These are phyloP conservation scores for Leptinotarsa tumamoca DNA, from an alignment of 2,888 invertebrate species.

Conservation along the genomic window DNA sequence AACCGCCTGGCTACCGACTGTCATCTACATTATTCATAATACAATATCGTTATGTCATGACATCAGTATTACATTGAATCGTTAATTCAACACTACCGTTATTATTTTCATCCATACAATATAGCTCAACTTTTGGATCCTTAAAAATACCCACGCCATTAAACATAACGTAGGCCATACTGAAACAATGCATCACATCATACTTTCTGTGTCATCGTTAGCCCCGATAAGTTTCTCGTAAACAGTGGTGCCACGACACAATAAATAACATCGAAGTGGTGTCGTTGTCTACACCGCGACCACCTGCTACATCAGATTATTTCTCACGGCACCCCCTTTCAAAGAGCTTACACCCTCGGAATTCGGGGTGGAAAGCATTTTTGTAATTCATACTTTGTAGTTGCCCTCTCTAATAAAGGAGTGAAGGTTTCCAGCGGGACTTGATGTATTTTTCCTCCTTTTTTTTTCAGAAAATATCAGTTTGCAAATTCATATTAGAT, in stretches of 20 bases:
- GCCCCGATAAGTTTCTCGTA: conserved; percentile 16
- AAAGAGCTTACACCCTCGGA: conserved; percentile 36
- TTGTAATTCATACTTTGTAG: conserved; percentile 33
- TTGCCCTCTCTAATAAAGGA: background rate
- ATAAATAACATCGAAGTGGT: conserved; percentile 29
- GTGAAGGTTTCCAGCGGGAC: background rate
- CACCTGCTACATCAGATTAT: conserved; percentile 47
- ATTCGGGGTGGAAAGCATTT: conserved; percentile 31
- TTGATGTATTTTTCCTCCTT: background rate
- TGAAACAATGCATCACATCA: background rate
- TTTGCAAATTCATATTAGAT: too few species aligned
- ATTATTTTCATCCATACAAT: too few species aligned
- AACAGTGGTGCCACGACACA: conserved; percentile 26
- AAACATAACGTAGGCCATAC: background rate
- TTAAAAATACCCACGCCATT: too few species aligned
- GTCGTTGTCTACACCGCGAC: conserved; percentile 43
- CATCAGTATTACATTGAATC: too few species aligned
- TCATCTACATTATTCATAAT: too few species aligned
- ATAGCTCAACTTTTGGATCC: too few species aligned
- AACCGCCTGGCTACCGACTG: too few species aligned
- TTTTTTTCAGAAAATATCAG: too few species aligned
- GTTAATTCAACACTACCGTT: too few species aligned
- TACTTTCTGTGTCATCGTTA: background rate
- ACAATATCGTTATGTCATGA: too few species aligned
- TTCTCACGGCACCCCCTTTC: conserved; percentile 42